These are phyloP conservation scores for Pseudochirops cupreus DNA, from an alignment of 2,797 vertebrate species.

Conservation along the genomic window DNA sequence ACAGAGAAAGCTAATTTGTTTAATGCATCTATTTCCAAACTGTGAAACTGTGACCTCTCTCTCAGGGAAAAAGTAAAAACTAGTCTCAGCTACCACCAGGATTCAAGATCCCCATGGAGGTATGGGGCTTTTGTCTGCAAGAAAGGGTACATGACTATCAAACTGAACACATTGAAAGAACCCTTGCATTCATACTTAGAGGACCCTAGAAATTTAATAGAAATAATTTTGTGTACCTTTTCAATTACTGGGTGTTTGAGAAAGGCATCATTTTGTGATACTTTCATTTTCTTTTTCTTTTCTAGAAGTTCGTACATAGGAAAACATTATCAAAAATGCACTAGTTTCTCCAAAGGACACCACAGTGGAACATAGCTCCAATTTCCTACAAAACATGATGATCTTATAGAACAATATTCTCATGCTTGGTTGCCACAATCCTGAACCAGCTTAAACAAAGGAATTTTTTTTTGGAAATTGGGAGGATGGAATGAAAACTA, in stretches of 20 bases:
- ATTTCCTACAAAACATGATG: constrained; percentile 17
- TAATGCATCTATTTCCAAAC: neutral
- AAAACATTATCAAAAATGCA: neutral
- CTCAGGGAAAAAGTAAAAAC: neutral
- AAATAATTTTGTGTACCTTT: neutral
- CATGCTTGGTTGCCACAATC: constrained; percentile 17
- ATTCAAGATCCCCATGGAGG: neutral
- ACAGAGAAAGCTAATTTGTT: neutral
- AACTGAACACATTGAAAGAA: neutral
- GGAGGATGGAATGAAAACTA: neutral
- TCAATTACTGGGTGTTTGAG: neutral
- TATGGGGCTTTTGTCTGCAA: neutral
- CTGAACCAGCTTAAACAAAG: neutral
- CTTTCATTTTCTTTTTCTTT: neutral
- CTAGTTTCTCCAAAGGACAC: neutral
- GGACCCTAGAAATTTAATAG: neutral
- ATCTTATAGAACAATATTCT: constrained; percentile 12
- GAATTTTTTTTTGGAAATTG: neutral
- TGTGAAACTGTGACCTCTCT: neutral
- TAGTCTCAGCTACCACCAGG: neutral
- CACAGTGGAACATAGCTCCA: neutral
- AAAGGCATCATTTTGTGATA: neutral
- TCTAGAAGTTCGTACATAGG: constrained; percentile 1
- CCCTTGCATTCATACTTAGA: neutral
- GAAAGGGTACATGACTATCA: neutral